Conservation (phyloP, 2,797 vertebrate species). For the Arctocebus calabarensis region DNA sequence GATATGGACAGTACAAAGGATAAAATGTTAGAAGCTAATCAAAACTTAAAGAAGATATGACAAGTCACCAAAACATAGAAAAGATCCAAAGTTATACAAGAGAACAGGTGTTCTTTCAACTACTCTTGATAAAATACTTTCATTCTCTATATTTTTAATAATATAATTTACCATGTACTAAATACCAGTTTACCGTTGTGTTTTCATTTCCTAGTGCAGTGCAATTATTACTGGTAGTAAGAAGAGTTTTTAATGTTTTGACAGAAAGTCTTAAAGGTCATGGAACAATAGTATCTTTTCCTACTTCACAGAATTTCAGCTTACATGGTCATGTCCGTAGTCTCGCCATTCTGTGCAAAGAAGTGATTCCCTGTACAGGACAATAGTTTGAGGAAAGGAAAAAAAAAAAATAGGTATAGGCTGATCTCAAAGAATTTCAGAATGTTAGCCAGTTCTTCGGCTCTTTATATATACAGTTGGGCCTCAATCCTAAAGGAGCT, state of each 20-base stretch:
- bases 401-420: background rate
- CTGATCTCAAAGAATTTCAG: conserved; percentile 13
- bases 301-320: background rate
- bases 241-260: conserved; percentile 7
- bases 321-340: background rate
- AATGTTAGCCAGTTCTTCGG: background rate
- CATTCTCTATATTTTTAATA: background rate
- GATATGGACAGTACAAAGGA: background rate
- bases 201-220: background rate
- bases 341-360: background rate
- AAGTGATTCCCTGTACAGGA: background rate
- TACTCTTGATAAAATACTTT: background rate
- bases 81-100: background rate
- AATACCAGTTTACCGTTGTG: background rate
- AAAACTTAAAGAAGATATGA: background rate
- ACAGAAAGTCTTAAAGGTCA: conserved; percentile 15
- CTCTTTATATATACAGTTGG: background rate
- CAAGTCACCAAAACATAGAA: background rate
- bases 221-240: background rate
- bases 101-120: background rate
- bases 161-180: background rate
- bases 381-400: conserved; percentile 3
- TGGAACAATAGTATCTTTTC: background rate
- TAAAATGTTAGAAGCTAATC: background rate
- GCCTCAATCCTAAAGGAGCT: background rate